Evolutionary conservation across 2,113 vertebrate genomes (phyloP).

Genomic region (Rhipidura dahli): DNA sequence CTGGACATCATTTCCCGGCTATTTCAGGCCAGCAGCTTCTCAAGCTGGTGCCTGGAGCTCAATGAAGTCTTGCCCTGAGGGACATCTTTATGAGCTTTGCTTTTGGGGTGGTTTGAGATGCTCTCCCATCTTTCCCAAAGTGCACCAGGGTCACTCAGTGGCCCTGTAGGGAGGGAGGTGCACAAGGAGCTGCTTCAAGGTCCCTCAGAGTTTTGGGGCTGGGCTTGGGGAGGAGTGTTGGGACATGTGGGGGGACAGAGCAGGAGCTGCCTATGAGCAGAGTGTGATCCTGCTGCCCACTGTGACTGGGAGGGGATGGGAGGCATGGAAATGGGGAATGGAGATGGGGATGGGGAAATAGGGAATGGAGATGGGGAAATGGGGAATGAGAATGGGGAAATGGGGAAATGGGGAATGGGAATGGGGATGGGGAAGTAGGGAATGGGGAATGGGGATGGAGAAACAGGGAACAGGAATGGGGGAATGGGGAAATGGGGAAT

Average conservation of each 20-base stretch:
- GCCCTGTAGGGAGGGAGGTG: neutral
- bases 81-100: neutral
- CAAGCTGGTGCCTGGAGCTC: too few relatives aligned
- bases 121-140: neutral
- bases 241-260: neutral
- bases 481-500: neutral
- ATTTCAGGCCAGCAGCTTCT: neutral
- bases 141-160: neutral
- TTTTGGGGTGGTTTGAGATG: neutral
- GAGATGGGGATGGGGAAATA: neutral
- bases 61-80: neutral
- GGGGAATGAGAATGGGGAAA: neutral
- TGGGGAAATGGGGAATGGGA: neutral
- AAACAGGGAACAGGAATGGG: too few relatives aligned
- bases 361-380: neutral
- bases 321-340: neutral
- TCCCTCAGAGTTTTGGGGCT: neutral
- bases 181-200: neutral
- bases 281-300: neutral
- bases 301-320: neutral
- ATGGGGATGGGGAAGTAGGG: neutral
- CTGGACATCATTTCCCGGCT: neutral
- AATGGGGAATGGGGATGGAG: too few relatives aligned
- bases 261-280: neutral
- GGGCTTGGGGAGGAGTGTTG: neutral